Conservation (phyloP, 2,113 vertebrate species). For the Phylloscopus trochiloides region DNA sequence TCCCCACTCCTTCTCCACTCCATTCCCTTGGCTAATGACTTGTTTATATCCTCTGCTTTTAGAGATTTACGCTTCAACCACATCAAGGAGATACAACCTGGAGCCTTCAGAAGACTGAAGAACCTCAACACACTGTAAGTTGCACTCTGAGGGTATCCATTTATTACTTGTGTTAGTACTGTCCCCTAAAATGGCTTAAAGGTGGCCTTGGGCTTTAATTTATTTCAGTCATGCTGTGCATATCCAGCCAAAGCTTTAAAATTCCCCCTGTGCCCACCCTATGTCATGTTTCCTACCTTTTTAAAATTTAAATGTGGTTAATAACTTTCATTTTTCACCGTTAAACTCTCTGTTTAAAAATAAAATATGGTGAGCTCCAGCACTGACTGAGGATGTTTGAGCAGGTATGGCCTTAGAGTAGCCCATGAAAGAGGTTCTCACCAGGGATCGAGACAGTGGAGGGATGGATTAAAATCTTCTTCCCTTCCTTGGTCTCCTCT, state of each 20-base stretch:
- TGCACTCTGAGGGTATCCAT: rapidly evolving
- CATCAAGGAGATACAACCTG: conserved; percentile 85
- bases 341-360: background rate
- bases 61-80: conserved; percentile 92
- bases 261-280: background rate
- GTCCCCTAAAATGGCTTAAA: background rate
- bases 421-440: background rate
- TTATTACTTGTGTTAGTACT: background rate
- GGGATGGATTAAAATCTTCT: background rate
- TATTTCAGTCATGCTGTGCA: background rate
- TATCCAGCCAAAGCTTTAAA: background rate
- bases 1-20: background rate
- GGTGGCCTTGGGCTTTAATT: background rate
- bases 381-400: background rate
- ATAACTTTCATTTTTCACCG: background rate
- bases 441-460: background rate
- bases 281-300: background rate
- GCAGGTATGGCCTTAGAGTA: background rate
- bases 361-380: background rate
- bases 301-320: background rate
- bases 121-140: conserved; percentile 92
- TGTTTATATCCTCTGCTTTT: background rate
- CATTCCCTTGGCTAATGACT: background rate
- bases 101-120: conserved; percentile 81
- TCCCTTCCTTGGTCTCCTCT: background rate